Percentiles rank a stretch among this genome's conserved stretches.
phyloP scores from a whole-genome alignment of 2,888 invertebrate genomes.

The Cephalotes varians region DNA sequence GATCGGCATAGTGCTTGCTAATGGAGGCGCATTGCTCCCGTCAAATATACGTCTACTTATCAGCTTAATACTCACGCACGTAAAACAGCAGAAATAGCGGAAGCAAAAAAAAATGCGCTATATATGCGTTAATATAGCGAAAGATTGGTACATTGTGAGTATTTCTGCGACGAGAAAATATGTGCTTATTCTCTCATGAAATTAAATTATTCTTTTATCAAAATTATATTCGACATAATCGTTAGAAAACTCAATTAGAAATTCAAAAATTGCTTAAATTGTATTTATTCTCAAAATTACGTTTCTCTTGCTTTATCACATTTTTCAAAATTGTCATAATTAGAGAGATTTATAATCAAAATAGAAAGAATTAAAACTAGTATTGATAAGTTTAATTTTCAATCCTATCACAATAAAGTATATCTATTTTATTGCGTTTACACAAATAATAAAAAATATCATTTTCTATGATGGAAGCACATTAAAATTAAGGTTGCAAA shows the following conservation, averaged over 20 bases:
- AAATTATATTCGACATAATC: background rate
- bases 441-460: background rate
- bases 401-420: background rate
- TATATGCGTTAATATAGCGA: constrained; percentile 13
- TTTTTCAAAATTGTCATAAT: background rate
- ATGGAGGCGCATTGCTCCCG: constrained; percentile 85
- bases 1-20: constrained; percentile 84
- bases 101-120: constrained; percentile 35
- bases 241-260: background rate
- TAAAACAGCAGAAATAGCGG: constrained; percentile 63
- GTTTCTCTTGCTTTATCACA: background rate
- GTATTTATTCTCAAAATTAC: constrained; percentile 8
- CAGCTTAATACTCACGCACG: constrained; percentile 73
- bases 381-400: background rate
- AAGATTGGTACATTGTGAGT: constrained; percentile 8
- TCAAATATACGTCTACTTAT: constrained; percentile 84
- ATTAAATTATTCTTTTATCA: constrained; percentile 19
- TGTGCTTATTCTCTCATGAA: background rate
- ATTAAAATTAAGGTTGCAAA: background rate
- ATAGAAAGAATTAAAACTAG: background rate
- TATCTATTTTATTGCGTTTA: background rate
- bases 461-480: background rate
- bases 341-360: background rate
- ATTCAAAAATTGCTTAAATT: background rate
- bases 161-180: background rate